Evolutionary conservation across 2,888 invertebrate genomes (phyloP), one percentile per base, ranked within the genome.

Genomic region (Beris morrisii): DNA sequence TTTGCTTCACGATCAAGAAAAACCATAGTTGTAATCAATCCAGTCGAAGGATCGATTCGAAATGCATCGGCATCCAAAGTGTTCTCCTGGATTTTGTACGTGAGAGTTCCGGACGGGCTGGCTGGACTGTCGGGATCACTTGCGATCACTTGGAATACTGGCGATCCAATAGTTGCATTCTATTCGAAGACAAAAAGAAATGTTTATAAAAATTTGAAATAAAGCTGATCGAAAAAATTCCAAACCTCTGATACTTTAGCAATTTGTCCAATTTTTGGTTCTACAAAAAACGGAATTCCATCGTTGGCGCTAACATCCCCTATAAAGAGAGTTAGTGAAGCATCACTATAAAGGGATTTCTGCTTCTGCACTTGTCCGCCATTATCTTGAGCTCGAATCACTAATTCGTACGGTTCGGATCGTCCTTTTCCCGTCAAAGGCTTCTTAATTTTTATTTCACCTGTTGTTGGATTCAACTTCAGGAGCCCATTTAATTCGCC

Each of bases 231-330:
- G 45, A 3, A 59, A 48, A 32, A 57, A 30, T 31, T 7, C 38
- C 65, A 74, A 69, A 88, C 88, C 84, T 92, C 92, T 15, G 87
- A 85, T 5, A 91, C 82, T 72, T 83, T 84, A 0, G 91, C 86
- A n/a, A 84, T 80, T 77, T 92, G 90, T 48, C 89, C 88, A 4
- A 85, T 78, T 6, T 86, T 85, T 0, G 92, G 91, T 64, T 87
- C 83, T 13, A 90, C 85, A 73, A 92, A 90, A 30, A 86, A 83
- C 0, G 92, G 92, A 1, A 91, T 88, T 0, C 92, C 92, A 75
- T 92, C 92, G 73, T 92, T 92, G 67, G 88, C 87, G 58, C 90
- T 90, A 0, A 92, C 90, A 73, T 92, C 92, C 0, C 91, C 91
- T 46, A 93, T 87, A 71, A 87, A 88, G 4, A 92, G 75, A 0